phyloP scores from a whole-genome alignment of 2,113 vertebrate genomes.

The Chiloscyllium plagiosum region DNA sequence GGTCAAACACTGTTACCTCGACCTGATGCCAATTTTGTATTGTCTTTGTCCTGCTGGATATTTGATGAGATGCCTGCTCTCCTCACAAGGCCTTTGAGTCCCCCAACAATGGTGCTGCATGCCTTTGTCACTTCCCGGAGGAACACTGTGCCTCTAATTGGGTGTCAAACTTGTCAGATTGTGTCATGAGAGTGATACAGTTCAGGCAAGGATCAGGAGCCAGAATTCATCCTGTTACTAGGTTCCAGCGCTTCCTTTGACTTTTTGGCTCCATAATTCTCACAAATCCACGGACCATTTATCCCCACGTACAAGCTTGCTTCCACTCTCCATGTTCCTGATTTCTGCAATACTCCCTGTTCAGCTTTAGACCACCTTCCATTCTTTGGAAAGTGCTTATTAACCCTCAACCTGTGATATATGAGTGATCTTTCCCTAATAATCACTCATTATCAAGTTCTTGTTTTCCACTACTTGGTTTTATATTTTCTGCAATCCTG shows the following conservation, averaged over 20 bases:
- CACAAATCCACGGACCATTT: background rate
- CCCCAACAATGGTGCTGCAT: background rate
- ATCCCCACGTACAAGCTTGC: background rate
- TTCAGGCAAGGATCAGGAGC: background rate
- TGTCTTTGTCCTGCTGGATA: too few relatives aligned
- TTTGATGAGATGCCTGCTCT: too few relatives aligned
- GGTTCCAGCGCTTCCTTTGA: background rate
- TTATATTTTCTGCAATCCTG: background rate
- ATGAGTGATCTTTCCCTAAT: background rate
- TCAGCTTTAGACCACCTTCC: background rate
- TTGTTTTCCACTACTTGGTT: background rate
- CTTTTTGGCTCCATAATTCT: background rate
- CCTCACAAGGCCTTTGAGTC: background rate
- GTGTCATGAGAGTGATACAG: background rate
- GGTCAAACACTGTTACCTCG: too few relatives aligned
- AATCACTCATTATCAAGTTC: background rate
- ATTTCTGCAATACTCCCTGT: background rate
- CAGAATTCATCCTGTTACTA: background rate
- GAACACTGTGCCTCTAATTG: too few relatives aligned
- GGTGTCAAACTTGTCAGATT: background rate
- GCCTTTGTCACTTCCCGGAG: background rate
- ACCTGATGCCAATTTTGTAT: too few relatives aligned
- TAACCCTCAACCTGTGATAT: background rate
- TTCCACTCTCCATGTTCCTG: background rate
- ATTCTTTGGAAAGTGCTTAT: background rate